A percentile compares a stretch with the other conserved stretches of the same genome.
phyloP scores from a whole-genome alignment of 2,113 vertebrate species.

The Pituophis catenifer region DNA sequence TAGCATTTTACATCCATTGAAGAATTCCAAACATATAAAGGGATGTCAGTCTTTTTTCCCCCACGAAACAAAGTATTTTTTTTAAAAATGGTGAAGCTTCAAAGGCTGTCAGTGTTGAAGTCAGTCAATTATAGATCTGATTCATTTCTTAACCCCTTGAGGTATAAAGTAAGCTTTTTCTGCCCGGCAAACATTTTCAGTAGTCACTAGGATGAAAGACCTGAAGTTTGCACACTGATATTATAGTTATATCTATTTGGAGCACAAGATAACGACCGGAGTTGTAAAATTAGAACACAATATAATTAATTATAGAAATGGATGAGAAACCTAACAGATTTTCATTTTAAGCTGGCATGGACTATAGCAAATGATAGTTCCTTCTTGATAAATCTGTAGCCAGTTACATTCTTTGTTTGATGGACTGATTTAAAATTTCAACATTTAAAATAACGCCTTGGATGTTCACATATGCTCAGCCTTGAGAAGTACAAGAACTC shows the following conservation, averaged over 20 bases:
- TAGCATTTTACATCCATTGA: constrained; percentile 62
- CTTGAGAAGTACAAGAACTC: neutral
- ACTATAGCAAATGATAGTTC: constrained; percentile 35
- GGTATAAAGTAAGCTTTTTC: constrained; percentile 45
- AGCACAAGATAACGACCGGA: constrained; percentile 9
- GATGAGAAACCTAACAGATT: constrained; percentile 19
- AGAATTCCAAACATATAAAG: constrained; percentile 69
- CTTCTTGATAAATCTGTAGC: constrained; percentile 8
- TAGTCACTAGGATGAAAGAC: constrained; percentile 46
- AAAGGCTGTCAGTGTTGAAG: constrained; percentile 67
- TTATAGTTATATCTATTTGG: constrained; percentile 25
- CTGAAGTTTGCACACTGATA: constrained; percentile 26
- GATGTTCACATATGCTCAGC: neutral
- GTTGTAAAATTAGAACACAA: constrained; percentile 30
- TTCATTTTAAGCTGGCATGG: neutral
- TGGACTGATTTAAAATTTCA: neutral
- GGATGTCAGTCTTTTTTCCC: constrained; percentile 58
- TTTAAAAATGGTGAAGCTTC: constrained; percentile 40
- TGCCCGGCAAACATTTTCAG: constrained; percentile 43
- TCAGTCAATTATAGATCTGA: constrained; percentile 63
- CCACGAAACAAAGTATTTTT: constrained; percentile 28
- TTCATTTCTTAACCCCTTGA: constrained; percentile 71
- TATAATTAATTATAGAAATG: constrained; percentile 17
- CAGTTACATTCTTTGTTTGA: constrained; percentile 11
- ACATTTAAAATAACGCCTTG: constrained; percentile 33